Percentiles rank a stretch among this genome's conserved stretches.
Conservation (phyloP, 2,797 vertebrate genomes). For the Sciurus carolinensis region DNA sequence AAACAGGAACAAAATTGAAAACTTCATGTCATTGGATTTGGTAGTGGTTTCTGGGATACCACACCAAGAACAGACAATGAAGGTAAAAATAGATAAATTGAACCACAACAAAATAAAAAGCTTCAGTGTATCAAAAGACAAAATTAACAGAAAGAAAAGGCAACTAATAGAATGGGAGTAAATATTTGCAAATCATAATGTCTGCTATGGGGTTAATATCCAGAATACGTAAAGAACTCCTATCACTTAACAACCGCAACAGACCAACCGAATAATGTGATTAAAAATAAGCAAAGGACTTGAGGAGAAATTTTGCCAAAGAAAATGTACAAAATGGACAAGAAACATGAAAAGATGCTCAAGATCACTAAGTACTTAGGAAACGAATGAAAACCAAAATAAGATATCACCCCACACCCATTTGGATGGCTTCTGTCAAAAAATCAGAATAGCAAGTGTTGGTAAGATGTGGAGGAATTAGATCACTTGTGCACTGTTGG, state of each 20-base stretch:
- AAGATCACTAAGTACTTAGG: neutral
- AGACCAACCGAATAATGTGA: neutral
- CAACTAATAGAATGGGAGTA: neutral
- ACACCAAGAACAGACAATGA: neutral
- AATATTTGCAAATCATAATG: neutral
- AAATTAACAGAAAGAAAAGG: neutral
- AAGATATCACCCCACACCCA: neutral
- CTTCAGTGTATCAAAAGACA: neutral
- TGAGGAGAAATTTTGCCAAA: neutral
- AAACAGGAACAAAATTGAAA: neutral
- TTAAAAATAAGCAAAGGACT: neutral
- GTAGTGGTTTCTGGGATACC: neutral
- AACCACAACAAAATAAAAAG: neutral
- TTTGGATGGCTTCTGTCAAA: neutral
- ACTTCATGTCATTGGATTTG: neutral
- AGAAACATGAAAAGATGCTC: neutral
- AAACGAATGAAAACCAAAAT: neutral
- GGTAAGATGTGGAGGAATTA: neutral
- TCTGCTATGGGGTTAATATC: neutral
- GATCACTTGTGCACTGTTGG: too few species aligned
- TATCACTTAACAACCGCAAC: neutral
- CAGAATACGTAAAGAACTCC: neutral
- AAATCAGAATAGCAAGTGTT: neutral
- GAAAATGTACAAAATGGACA: neutral
- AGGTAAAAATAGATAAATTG: neutral